A percentile compares a stretch with the other conserved stretches of the same genome.
phyloP scores from a whole-genome alignment of 2,113 vertebrate genomes.

The Pelecanoides urinatrix region DNA sequence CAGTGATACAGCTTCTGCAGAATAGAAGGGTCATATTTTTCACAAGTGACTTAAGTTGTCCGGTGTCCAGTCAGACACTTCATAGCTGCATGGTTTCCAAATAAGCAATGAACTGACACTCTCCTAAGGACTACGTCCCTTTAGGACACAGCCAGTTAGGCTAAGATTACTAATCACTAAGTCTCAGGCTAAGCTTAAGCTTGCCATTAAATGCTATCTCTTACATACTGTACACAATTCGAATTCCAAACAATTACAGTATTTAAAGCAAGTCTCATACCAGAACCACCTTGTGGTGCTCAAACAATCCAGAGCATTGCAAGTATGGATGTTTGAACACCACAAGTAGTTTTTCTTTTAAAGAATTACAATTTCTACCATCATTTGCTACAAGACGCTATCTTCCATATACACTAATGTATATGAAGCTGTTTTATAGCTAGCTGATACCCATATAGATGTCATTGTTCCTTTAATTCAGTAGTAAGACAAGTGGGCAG shows the following conservation, averaged over 20 bases:
- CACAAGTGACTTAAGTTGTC: neutral
- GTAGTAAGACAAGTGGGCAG: neutral
- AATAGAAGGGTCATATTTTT: neutral
- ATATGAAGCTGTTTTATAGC: neutral
- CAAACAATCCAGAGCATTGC: too few species aligned
- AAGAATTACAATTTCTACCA: neutral
- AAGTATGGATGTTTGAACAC: neutral
- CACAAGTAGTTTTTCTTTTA: neutral
- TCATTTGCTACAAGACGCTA: neutral
- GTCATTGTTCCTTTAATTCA: neutral
- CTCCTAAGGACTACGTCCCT: neutral
- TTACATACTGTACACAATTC: fast-evolving
- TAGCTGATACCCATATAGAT: neutral
- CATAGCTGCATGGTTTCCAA: neutral
- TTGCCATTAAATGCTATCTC: neutral
- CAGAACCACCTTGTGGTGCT: neutral
- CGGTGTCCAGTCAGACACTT: neutral
- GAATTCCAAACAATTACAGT: neutral
- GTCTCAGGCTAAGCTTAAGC: neutral
- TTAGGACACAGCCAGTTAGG: neutral
- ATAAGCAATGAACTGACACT: neutral
- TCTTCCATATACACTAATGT: neutral
- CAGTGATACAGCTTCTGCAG: neutral
- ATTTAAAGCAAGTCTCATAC: neutral
- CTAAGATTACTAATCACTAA: neutral